Percentiles rank a stretch among this genome's conserved stretches.
Evolutionary conservation across 2,797 vertebrate species (phyloP).

Genomic region (Anguilla obscura): DNA sequence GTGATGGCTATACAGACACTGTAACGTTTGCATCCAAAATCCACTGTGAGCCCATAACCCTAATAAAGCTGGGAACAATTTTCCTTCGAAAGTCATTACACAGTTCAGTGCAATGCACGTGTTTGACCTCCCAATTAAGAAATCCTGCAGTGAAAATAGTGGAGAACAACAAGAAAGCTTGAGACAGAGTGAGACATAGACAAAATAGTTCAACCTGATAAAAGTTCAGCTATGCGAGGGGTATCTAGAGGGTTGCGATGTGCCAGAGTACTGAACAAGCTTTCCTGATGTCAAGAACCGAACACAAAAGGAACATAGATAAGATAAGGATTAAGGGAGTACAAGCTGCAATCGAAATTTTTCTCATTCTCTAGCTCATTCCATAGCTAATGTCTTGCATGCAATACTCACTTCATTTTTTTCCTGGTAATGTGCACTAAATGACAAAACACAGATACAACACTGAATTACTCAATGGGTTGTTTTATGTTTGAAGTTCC

Average conservation of each 20-base stretch:
- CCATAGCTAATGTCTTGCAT: not conserved
- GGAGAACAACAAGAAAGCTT: not conserved
- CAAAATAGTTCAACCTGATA: not conserved
- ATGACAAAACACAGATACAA: not conserved
- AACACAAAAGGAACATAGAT: not conserved
- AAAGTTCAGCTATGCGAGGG: not conserved
- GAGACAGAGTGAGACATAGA: not conserved
- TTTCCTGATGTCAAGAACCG: not conserved
- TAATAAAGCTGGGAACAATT: constrained; percentile 14
- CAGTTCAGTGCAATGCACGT: not conserved
- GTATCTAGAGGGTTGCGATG: not conserved
- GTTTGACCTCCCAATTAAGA: not conserved
- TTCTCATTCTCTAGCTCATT: not conserved
- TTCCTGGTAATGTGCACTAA: not conserved
- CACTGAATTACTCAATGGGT: not conserved
- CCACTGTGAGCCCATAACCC: not conserved
- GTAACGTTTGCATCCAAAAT: not conserved
- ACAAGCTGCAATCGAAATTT: not conserved
- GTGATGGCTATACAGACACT: not conserved
- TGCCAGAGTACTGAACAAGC: not conserved
- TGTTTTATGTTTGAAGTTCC: not conserved
- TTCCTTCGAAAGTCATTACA: not conserved
- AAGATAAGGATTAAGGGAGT: not conserved
- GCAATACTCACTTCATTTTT: not conserved
- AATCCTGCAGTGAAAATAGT: not conserved